Conservation (phyloP, 2,113 vertebrate species). For the Antechinus stuartii region DNA sequence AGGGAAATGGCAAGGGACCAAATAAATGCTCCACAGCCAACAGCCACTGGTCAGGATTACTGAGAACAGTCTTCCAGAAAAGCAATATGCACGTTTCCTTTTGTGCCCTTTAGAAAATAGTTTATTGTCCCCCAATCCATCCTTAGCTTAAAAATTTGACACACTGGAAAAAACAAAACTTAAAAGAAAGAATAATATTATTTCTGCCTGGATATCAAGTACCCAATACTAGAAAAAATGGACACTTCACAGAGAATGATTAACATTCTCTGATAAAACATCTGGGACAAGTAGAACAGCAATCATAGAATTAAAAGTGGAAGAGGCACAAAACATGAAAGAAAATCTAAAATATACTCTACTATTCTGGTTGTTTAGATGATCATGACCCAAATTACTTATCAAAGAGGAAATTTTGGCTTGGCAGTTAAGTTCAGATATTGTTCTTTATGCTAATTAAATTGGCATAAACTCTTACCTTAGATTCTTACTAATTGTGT, state of each 20-base stretch:
- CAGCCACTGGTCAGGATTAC: conserved; percentile 23
- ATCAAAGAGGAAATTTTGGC: not conserved
- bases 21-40: not conserved
- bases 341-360: not conserved
- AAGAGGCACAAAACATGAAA: not conserved
- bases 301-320: not conserved
- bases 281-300: not conserved
- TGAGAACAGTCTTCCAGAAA: conserved; percentile 66
- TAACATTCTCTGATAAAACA: not conserved
- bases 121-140: not conserved
- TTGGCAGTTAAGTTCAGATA: not conserved
- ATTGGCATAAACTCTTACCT: not conserved
- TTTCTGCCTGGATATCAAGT: conserved; percentile 8
- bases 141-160: accelerated
- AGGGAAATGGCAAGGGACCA: conserved; percentile 48
- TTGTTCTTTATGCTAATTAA: not conserved
- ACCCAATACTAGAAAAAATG: not conserved
- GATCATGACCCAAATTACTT: not conserved
- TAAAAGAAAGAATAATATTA: not conserved
- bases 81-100: not conserved
- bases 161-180: not conserved
- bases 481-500: not conserved
- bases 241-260: not conserved
- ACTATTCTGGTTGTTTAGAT: not conserved
- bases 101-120: conserved; percentile 20